Base-by-base conservation (phyloP, 2,888 invertebrate genomes). In the Temnothorax unifasciatus region DNA sequence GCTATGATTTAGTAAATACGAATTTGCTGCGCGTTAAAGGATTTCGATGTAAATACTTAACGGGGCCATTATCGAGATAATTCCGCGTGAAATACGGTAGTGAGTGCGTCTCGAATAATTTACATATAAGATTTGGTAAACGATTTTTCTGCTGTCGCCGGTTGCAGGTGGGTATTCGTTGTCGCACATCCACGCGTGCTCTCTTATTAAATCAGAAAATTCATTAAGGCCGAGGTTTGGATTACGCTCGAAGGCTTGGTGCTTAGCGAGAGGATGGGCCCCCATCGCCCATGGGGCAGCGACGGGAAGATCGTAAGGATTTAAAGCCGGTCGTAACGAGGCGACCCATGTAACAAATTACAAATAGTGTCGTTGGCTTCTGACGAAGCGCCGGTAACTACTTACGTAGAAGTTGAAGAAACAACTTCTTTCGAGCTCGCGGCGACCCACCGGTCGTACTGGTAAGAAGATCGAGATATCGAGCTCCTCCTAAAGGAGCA, bases 341-440 rank as follows among this genome's bases (percentile, higher is more conserved):
- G 81, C 59, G 82, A 84, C 81, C 82, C 87, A 85, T 81, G 52
- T 74, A 77, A 82, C 84, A 83, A 88, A 88, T 88, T 88, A 88
- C 85, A 88, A 86, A 84, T 77, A 61, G 64, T 83, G 68, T 82
- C 85, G 75, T 82, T 82, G 77, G 71, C 59, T 74, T 41, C 83
- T 85, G 82, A 83, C 84, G 88, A 87, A 89, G 84, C 54, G 47
- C 54, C 69, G 57, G 21, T 77, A 83, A 85, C 81, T 84, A 50
- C 50, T 18, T 50, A 87, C 81, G 44, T 38, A 3, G 34, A 73
- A 73, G 68, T 83, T 68, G 66, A 47, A 76, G 63, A 50, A 83
- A 83, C 76, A 68, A 77, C 81, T 86, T 79, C 85, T 83, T 57
- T 81, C 18, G 34, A 57, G 52, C 57, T 68, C n/a, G 69, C 44